Conservation (phyloP, 2,797 vertebrate genomes). For the Podargus strigoides region DNA sequence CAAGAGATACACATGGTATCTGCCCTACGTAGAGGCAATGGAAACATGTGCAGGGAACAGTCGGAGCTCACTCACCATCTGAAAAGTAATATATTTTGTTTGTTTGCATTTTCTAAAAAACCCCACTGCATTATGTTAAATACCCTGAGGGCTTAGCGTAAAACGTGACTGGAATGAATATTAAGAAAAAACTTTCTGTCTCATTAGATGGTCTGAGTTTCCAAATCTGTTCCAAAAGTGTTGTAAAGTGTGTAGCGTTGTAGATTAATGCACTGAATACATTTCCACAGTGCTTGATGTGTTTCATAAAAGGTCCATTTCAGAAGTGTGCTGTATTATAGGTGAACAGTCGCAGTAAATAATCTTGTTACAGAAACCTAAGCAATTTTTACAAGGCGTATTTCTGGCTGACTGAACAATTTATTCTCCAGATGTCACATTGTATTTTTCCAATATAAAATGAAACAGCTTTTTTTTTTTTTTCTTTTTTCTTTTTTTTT, state of each 20-base stretch:
- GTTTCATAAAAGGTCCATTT: conserved; percentile 85
- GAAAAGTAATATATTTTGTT: conserved; percentile 57
- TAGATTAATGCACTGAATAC: conserved; percentile 82
- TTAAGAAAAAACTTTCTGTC: conserved; percentile 69
- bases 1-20: conserved; percentile 14
- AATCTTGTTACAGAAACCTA: conserved; percentile 88
- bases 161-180: conserved; percentile 72
- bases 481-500: background rate
- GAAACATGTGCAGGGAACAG: conserved; percentile 9
- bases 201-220: conserved; percentile 80
- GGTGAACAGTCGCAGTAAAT: conserved; percentile 83
- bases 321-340: conserved; percentile 81
- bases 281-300: conserved; percentile 82
- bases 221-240: conserved; percentile 77
- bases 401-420: conserved; percentile 99
- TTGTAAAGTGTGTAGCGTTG: conserved; percentile 75
- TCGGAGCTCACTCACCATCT: conserved; percentile 20
- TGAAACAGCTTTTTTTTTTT: conserved; percentile 72
- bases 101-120: conserved; percentile 51
- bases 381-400: conserved; percentile 99
- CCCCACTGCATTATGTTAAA: conserved; percentile 73
- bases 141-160: conserved; percentile 61
- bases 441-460: conserved; percentile 95
- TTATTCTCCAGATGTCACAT: conserved; percentile 98
- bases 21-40: background rate